Conservation (phyloP, 2,888 invertebrate genomes). For the Mythimna vitellina region DNA sequence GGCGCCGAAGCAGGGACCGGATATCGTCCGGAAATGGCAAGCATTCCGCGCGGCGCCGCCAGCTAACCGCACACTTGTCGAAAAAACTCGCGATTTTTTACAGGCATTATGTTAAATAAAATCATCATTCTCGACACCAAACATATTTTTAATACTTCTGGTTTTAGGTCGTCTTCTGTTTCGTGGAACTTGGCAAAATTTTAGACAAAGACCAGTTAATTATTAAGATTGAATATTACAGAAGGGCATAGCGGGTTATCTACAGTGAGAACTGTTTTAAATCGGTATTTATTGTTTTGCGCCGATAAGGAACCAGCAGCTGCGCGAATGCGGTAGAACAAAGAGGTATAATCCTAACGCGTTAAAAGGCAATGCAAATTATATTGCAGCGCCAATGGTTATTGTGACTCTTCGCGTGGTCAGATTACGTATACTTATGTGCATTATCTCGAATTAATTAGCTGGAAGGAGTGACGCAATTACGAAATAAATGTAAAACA, state of each 20-base stretch:
- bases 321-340: conserved; percentile 84
- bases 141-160: conserved; percentile 22
- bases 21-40: conserved; percentile 89
- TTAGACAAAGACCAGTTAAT: conserved; percentile 52
- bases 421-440: conserved; percentile 77
- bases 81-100: conserved; percentile 77
- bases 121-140: conserved; percentile 41
- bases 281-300: conserved; percentile 83
- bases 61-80: conserved; percentile 79
- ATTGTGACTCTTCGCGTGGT: conserved; percentile 73
- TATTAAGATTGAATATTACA: conserved; percentile 58
- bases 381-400: conserved; percentile 70
- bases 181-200: conserved; percentile 54
- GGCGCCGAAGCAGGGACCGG: conserved; percentile 83
- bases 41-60: conserved; percentile 86
- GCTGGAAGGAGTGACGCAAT: conserved; percentile 77
- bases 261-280: conserved; percentile 82
- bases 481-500: conserved; percentile 51
- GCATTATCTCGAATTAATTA: conserved; percentile 83
- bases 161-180: conserved; percentile 44
- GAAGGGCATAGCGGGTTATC: conserved; percentile 79
- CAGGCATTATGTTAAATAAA: conserved; percentile 61
- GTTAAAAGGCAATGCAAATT: conserved; percentile 80
- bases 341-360: conserved; percentile 83
- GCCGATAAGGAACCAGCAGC: conserved; percentile 86